A percentile compares a stretch with the other conserved stretches of the same genome.
Evolutionary conservation across 2,888 invertebrate genomes (phyloP).

Genomic region (Pandemis corylana): DNA sequence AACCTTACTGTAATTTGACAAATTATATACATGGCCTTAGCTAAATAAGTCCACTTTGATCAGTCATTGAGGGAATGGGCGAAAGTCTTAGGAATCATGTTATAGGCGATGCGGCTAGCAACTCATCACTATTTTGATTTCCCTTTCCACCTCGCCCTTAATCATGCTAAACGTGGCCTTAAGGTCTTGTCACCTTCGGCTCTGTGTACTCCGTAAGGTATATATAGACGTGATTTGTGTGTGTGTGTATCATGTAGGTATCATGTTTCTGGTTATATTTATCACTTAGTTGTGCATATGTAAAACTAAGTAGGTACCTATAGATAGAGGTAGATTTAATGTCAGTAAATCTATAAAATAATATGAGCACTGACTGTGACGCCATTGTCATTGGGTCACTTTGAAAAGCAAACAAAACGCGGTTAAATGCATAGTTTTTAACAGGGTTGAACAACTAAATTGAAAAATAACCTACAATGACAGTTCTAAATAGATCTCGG

Average conservation of each 20-base stretch:
- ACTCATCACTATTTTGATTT: too few species aligned
- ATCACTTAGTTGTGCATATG: background rate
- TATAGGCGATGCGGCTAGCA: too few species aligned
- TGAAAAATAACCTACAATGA: too few species aligned
- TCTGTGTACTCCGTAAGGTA: too few species aligned
- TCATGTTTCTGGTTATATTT: background rate
- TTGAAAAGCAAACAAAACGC: constrained; percentile 36
- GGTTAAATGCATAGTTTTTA: constrained; percentile 12
- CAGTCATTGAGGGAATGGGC: too few species aligned
- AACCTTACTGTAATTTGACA: constrained; percentile 30
- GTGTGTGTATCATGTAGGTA: too few species aligned
- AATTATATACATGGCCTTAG: constrained; percentile 29
- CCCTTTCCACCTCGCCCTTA: too few species aligned
- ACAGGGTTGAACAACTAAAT: constrained; percentile 26
- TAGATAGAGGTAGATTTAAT: constrained; percentile 27
- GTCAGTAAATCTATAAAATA: constrained; percentile 36
- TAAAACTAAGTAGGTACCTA: constrained; percentile 19
- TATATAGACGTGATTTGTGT: too few species aligned
- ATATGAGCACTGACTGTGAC: constrained; percentile 35
- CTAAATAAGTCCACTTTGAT: constrained; percentile 34
- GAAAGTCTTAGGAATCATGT: too few species aligned
- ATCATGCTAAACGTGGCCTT: too few species aligned
- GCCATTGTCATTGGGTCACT: constrained; percentile 38
- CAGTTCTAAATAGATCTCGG: too few species aligned
- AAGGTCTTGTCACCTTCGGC: too few species aligned